Evolutionary conservation across 2,113 vertebrate species (phyloP).

Genomic region (Epinephelus lanceolatus): DNA sequence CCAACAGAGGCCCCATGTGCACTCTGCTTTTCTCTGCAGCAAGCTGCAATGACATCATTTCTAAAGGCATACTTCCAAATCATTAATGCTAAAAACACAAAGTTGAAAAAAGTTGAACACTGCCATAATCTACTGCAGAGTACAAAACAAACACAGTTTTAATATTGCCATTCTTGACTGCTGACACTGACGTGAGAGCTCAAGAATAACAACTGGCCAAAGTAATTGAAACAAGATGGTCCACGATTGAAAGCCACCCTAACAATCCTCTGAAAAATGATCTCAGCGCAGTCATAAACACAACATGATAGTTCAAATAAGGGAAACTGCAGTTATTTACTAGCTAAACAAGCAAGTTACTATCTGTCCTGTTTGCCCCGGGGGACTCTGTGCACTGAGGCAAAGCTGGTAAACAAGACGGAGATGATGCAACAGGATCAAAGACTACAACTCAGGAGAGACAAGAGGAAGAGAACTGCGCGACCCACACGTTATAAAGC

Average conservation of each 20-base stretch:
- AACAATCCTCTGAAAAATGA: background rate
- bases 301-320: background rate
- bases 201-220: background rate
- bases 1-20: background rate
- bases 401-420: slow-evolving; percentile 42
- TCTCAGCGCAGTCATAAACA: background rate
- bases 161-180: background rate
- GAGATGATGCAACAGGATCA: slow-evolving; percentile 28
- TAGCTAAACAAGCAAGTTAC: background rate
- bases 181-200: background rate
- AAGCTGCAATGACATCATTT: slow-evolving; percentile 5
- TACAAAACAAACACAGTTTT: background rate
- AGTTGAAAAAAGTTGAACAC: no score
- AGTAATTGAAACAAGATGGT: slow-evolving; percentile 33
- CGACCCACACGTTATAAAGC: slow-evolving; percentile 12
- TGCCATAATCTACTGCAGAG: background rate
- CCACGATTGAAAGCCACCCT: background rate
- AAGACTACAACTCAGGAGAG: slow-evolving; percentile 2
- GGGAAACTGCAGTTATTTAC: slow-evolving; percentile 11
- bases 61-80: background rate
- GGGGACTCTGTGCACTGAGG: background rate
- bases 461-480: background rate
- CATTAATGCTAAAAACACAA: background rate
- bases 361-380: background rate
- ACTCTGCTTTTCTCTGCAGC: background rate